Evolutionary conservation across 2,797 vertebrate species (phyloP).

Genomic region (Sphenodon punctatus): DNA sequence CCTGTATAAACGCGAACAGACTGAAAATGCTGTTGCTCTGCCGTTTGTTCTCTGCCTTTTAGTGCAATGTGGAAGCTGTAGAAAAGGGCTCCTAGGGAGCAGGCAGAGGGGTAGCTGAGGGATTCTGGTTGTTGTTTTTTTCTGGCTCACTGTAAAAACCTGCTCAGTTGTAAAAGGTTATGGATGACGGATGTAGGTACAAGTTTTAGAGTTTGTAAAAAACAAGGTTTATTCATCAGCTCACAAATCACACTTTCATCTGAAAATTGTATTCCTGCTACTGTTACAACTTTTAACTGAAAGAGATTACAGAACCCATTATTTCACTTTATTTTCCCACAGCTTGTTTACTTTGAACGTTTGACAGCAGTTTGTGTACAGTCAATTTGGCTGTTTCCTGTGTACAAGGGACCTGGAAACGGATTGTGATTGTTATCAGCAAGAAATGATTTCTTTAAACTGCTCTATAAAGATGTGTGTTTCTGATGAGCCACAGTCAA

Average conservation of each 20-base stretch:
- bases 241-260: slow-evolving; percentile 11
- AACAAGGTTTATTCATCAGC: not conserved
- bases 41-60: not conserved
- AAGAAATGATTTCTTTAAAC: not conserved
- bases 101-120: not conserved
- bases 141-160: not conserved
- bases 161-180: not conserved
- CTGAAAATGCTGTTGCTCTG: accelerated
- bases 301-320: slow-evolving; percentile 50
- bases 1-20: slow-evolving; percentile 26
- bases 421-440: slow-evolving; percentile 20
- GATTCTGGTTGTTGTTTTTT: not conserved
- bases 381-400: slow-evolving; percentile 5
- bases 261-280: slow-evolving; percentile 35
- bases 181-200: not conserved
- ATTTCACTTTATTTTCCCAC: slow-evolving; percentile 36
- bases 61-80: not conserved
- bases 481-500: slow-evolving; percentile 31
- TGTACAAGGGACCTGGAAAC: slow-evolving; percentile 18
- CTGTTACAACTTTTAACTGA: slow-evolving; percentile 39
- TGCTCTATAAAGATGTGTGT: slow-evolving; percentile 34
- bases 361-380: slow-evolving; percentile 30
- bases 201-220: not conserved
- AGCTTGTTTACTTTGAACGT: slow-evolving; percentile 56
- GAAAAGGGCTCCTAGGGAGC: not conserved